Base-by-base conservation (phyloP, 2,113 vertebrate genomes). In the Seriola quinqueradiata region DNA sequence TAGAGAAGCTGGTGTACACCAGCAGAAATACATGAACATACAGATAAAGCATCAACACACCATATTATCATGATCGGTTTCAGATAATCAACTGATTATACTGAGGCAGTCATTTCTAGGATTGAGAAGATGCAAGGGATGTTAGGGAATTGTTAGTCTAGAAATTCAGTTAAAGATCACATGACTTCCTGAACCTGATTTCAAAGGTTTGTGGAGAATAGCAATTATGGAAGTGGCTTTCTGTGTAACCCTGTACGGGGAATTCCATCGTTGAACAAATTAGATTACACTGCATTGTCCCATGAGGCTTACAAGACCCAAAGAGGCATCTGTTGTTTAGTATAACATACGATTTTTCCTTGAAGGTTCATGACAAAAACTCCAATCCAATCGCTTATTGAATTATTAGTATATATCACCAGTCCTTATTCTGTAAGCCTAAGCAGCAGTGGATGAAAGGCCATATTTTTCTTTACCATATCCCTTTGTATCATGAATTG, bases 201-300 rank as follows among this genome's bases (percentile, higher is more conserved):
- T 50, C 13, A 55, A 38, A 6, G 54, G 14, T 46, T 73, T 68
- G 16, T 38, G 13, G 25, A 73, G 13, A 8, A 46, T 23, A 63
- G 38, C 7, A 63, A 16, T 82, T 42, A 64, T 17, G 36, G 10
- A 65, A 74, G 64, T 65, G 48, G 19, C 48, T 74, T 81, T 73
- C 66, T 66, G 28, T 58, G 2, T 19, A 54, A 77, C 34, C 23
- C 19, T 66, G 9, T 11, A n/a, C 40, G 13, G 23, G 8, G 59
- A n/a, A 2, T 40, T 52, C 11, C 36, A 48, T 38, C 28, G 55
- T 54, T 17, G 8, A 6, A 40, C n/a, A 63, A 42, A 75, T 85
- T 76, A 68, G 48, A 88, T 79, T 65, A 46, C 1, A 17, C 2
- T 44, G 42, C n/a, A 34, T 28, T 70, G 16, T 73, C 68, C 32